These are phyloP conservation scores for Phymanthus crucifer DNA, from an alignment of 92 coral and sea anemone species.

Conservation along the genomic window DNA sequence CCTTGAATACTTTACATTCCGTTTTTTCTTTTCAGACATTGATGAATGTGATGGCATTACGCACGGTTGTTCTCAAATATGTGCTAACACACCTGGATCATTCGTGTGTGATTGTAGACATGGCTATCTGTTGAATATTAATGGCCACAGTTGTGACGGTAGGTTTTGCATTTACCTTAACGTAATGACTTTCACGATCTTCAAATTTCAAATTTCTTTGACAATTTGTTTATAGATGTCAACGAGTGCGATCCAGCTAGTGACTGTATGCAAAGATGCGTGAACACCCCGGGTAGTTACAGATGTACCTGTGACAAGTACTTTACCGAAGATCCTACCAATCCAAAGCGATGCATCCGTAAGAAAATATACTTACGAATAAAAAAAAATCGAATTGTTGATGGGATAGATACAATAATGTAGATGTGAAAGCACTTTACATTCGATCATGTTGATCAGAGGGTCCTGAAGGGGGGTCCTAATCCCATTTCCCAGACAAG, in stretches of 20 bases:
- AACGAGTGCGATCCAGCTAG: too few relatives aligned
- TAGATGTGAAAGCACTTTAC: too few relatives aligned
- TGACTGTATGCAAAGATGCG: too few relatives aligned
- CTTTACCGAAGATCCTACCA: slow-evolving; percentile 17
- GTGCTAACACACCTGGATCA: slow-evolving; percentile 18
- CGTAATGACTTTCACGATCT: too few relatives aligned
- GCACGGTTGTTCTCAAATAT: slow-evolving; percentile 10
- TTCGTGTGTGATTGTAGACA: background rate
- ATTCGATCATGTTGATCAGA: too few relatives aligned
- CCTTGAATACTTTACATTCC: background rate
- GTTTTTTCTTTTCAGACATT: too few relatives aligned
- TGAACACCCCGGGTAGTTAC: too few relatives aligned
- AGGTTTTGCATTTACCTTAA: background rate
- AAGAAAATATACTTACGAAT: too few relatives aligned
- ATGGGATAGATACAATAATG: too few relatives aligned
- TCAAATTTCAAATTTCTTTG: background rate
- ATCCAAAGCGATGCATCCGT: slow-evolving; percentile 36
- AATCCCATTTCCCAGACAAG: too few relatives aligned
- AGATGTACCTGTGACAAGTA: slow-evolving; percentile 23
- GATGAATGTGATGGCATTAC: slow-evolving; percentile 10
- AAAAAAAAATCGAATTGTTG: too few relatives aligned
- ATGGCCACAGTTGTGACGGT: background rate
- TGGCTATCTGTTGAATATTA: background rate
- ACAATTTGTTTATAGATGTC: slow-evolving; percentile 1
- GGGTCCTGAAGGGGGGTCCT: too few relatives aligned